Conservation (phyloP, 1,140 invertebrate species). For the Dendrolimus punctatus region DNA sequence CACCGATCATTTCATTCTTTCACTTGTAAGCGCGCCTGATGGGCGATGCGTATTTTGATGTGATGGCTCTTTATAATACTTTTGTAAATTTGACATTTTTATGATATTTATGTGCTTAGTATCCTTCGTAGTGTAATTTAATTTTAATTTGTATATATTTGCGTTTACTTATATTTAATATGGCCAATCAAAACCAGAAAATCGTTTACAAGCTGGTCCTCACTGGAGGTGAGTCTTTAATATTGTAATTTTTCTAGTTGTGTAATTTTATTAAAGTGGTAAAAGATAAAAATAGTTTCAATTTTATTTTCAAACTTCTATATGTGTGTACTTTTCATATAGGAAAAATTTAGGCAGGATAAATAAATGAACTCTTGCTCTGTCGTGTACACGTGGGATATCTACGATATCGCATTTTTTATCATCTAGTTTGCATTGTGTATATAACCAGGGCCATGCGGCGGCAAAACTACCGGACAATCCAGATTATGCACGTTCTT, state of each 20-base stretch:
- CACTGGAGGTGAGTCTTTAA: constrained; percentile 86
- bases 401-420: constrained; percentile 24
- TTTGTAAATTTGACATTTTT: constrained; percentile 64
- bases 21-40: constrained; percentile 59
- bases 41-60: constrained; percentile 54
- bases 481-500: constrained; percentile 97
- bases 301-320: constrained; percentile 2
- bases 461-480: constrained; percentile 99
- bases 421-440: constrained; percentile 28
- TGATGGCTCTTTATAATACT: constrained; percentile 61
- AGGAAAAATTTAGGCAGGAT: background rate
- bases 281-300: background rate
- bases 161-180: constrained; percentile 40
- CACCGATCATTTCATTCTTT: constrained; percentile 30
- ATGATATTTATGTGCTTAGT: constrained; percentile 59
- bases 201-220: constrained; percentile 90
- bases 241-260: constrained; percentile 1
- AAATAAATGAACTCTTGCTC: no score
- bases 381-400: constrained; percentile 35
- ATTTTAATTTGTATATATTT: constrained; percentile 51
- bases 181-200: constrained; percentile 75
- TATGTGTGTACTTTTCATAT: background rate
- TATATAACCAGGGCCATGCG: constrained; percentile 89
- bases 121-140: constrained; percentile 57
- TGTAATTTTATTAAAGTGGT: background rate